Evolutionary conservation across 2,797 vertebrate species (phyloP).

Genomic region (Liparis tanakae): DNA sequence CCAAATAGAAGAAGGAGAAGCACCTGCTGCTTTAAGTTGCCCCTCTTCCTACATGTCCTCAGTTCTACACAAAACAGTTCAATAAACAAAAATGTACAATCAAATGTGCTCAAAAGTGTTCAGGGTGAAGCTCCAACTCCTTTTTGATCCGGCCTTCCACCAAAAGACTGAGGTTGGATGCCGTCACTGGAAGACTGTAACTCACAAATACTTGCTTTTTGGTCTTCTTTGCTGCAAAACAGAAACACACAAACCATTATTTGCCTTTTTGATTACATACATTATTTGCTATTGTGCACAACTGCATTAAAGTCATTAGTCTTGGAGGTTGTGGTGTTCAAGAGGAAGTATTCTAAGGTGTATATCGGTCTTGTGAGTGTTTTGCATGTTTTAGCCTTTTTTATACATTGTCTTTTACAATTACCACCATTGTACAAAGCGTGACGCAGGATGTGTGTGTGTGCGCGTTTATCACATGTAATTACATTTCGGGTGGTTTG

Average conservation of each 20-base stretch:
- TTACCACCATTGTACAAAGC: neutral
- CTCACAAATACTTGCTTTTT: constrained; percentile 96
- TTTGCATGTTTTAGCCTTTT: neutral
- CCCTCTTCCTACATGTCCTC: neutral
- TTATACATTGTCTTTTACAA: neutral
- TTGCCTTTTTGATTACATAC: neutral
- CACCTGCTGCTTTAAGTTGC: neutral
- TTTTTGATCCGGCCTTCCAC: constrained; percentile 95
- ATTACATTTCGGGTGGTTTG: neutral
- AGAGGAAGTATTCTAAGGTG: neutral
- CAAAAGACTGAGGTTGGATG: constrained; percentile 86
- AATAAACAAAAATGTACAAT: neutral
- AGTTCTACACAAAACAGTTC: constrained; percentile 4
- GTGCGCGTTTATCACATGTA: neutral
- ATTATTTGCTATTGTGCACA: neutral
- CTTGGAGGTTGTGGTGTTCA: neutral
- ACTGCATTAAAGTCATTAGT: neutral
- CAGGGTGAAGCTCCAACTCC: constrained; percentile 92
- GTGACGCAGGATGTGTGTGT: neutral
- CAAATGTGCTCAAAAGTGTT: constrained; percentile 84
- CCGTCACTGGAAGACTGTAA: constrained; percentile 88
- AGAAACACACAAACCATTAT: constrained; percentile 10
- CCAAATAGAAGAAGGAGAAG: neutral
- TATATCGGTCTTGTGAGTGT: neutral
- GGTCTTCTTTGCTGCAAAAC: constrained; percentile 91